Evolutionary conservation across 1,140 invertebrate genomes (phyloP).

Genomic region (Helicoverpa zea): DNA sequence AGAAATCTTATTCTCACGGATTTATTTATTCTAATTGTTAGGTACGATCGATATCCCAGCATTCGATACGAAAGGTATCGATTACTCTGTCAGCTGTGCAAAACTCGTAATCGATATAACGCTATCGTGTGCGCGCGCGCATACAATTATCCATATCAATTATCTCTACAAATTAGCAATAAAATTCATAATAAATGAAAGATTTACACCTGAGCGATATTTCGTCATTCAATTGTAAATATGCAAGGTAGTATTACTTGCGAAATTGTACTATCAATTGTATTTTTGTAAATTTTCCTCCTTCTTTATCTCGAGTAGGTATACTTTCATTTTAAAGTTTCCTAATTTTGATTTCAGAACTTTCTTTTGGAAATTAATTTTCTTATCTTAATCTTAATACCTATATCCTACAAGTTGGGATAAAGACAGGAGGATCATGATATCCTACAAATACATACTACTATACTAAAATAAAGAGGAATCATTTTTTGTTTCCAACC

Average conservation of each 20-base stretch:
- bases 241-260: not conserved
- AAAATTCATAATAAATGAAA: not conserved
- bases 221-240: not conserved
- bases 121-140: not conserved
- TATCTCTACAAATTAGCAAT: not conserved
- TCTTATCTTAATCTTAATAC: too few species aligned
- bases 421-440: too few species aligned
- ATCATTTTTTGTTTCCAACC: too few species aligned
- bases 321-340: too few species aligned
- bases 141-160: slow-evolving; percentile 5
- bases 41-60: not conserved
- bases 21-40: not conserved
- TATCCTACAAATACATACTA: too few species aligned
- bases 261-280: too few species aligned
- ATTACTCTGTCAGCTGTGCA: not conserved
- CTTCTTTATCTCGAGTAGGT: too few species aligned
- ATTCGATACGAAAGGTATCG: not conserved
- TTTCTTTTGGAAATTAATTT: too few species aligned
- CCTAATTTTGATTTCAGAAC: too few species aligned
- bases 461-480: too few species aligned
- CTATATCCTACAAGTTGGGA: too few species aligned
- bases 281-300: too few species aligned
- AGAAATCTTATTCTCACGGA: not conserved
- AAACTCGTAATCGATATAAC: slow-evolving; percentile 13
- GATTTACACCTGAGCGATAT: not conserved